Conservation (phyloP, 2,113 vertebrate genomes). For the Tragulus kanchil region DNA sequence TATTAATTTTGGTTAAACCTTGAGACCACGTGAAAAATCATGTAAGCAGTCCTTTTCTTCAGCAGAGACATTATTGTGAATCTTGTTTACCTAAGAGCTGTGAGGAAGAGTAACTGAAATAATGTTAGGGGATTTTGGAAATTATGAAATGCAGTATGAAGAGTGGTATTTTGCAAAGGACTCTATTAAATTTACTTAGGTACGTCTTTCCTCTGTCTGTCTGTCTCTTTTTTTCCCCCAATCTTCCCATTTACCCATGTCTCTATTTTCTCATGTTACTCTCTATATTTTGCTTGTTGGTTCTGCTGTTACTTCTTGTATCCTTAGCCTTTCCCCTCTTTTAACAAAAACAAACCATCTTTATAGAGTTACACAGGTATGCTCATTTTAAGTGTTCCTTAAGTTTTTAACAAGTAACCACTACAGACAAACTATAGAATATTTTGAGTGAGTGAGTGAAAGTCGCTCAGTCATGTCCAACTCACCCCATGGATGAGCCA, state of each 20-base stretch:
- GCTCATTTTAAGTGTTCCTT: slow-evolving; percentile 10
- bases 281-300: not conserved
- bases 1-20: slow-evolving; percentile 37
- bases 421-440: not conserved
- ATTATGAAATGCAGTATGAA: slow-evolving; percentile 7
- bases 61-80: not conserved
- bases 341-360: not conserved
- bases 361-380: not conserved
- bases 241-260: not conserved
- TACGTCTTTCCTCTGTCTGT: not conserved
- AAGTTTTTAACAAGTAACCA: slow-evolving; percentile 20
- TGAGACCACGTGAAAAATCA: not conserved
- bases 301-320: not conserved
- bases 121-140: not conserved
- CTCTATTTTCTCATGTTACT: slow-evolving; percentile 6
- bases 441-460: not conserved
- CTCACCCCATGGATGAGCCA: too few species aligned
- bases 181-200: not conserved
- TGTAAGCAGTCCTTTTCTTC: not conserved
- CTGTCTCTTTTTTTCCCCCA: not conserved
- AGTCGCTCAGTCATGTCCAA: too few species aligned
- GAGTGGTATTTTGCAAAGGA: not conserved
- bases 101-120: slow-evolving; percentile 40
- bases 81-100: slow-evolving; percentile 33
- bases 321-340: not conserved